A percentile compares a stretch with the other conserved stretches of the same genome.
Evolutionary conservation across 2,113 vertebrate genomes (phyloP).

Genomic region (Bubo scandiacus): DNA sequence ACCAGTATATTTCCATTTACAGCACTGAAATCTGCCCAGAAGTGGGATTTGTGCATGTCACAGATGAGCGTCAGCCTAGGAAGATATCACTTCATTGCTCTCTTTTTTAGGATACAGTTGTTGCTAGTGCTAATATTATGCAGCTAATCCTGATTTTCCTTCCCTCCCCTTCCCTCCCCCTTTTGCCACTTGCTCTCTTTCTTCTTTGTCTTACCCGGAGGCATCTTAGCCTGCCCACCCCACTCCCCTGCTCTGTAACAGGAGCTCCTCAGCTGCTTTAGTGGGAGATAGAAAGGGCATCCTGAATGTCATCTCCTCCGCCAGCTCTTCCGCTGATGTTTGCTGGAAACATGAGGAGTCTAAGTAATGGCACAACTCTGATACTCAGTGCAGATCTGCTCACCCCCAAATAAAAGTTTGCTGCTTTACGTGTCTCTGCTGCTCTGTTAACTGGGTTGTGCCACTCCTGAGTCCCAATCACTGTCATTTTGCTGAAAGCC

Average conservation of each 20-base stretch:
- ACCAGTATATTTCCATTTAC: background rate
- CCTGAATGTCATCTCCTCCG: constrained; percentile 24
- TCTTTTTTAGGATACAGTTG: constrained; percentile 25
- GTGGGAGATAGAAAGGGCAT: constrained; percentile 63
- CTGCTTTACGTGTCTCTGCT: background rate
- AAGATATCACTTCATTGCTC: background rate
- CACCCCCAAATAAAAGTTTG: background rate
- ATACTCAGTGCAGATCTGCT: background rate
- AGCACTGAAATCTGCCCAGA: constrained; percentile 23
- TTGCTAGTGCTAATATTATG: constrained; percentile 20
- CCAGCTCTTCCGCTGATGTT: background rate
- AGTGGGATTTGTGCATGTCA: background rate
- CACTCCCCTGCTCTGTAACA: constrained; percentile 69
- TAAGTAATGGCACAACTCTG: background rate
- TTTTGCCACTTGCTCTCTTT: constrained; percentile 9
- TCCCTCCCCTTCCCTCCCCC: constrained; percentile 27
- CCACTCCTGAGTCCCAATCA: background rate
- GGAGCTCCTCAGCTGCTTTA: constrained; percentile 74
- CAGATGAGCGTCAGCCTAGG: background rate
- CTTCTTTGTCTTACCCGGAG: constrained; percentile 34
- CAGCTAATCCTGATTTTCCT: background rate
- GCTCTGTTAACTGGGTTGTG: background rate
- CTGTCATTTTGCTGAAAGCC: background rate
- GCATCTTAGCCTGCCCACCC: constrained; percentile 41
- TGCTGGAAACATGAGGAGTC: background rate